Evolutionary conservation across 2,797 vertebrate genomes (phyloP), one percentile per base, ranked within the genome.

Genomic region (Loris lydekkerianus): DNA sequence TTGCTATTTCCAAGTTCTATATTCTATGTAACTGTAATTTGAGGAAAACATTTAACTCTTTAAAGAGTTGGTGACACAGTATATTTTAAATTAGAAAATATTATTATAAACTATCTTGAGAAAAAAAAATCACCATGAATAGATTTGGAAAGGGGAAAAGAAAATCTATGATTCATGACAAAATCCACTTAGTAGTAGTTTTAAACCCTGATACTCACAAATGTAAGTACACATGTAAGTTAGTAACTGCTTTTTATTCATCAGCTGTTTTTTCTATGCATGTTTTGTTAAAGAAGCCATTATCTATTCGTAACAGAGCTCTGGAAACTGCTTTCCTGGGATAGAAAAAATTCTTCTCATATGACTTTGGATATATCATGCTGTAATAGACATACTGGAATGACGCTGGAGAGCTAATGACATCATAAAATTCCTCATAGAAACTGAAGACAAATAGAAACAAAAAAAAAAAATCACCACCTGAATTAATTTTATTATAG

Each of bases 401-500:
- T 34, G 73, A 89, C 92, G 61, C 53, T 37, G 95, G 2, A 95
- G 21, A 2, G 40, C 67, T 10, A n/a, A 2, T 18, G 78, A 92
- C 72, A 93, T 89, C 78, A 95, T 76, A 89, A 97, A 29, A 75
- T 84, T 70, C 58, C 58, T 95, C 27, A 63, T 4, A 93, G 49
- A 94, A 93, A 69, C 0, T 56, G 63, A 96, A 21, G 65, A 25
- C 88, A 88, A 85, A 84, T 80, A 34, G 29, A 94, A 78, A 80
- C 61, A 92, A 85, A 76, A 46, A 53, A 46, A 53, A 86, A 76
- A 46, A 53, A 86, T 85, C 46, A 86, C 43, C 29, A 75, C 46
- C 34, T n/a, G 70, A 96, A 91, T n/a, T 43, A 20, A 86, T 91
- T 56, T 95, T 91, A 92, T 76, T 89, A 96, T 29, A 93, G 67